A percentile compares a stretch with the other conserved stretches of the same genome.
Evolutionary conservation across 1,140 invertebrate species (phyloP).

Genomic region (Cyclargus thomasi): DNA sequence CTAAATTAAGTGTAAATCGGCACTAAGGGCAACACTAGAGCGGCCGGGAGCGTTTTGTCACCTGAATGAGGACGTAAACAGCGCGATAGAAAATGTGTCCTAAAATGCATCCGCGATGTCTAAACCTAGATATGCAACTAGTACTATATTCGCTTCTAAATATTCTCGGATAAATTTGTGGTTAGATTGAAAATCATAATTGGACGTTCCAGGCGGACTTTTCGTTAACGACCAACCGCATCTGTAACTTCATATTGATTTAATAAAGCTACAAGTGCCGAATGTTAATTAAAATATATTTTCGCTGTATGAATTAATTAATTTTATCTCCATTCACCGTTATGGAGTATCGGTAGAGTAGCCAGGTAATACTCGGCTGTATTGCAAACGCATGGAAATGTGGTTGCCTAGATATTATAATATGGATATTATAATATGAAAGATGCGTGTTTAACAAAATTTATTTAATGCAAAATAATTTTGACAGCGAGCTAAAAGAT

Average conservation of each 20-base stretch:
- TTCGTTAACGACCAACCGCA: conserved; percentile 31
- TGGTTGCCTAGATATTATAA: neutral
- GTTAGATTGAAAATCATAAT: conserved; percentile 41
- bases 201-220: conserved; percentile 31
- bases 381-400: neutral
- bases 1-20: too few species aligned
- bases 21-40: too few species aligned
- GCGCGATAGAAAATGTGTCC: too few species aligned
- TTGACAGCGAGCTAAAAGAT: too few species aligned
- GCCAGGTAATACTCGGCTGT: neutral
- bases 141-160: neutral
- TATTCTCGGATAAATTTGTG: conserved; percentile 36
- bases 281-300: conserved; percentile 18
- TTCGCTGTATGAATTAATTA: conserved; percentile 17
- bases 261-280: conserved; percentile 23
- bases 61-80: too few species aligned
- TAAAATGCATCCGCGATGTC: too few species aligned
- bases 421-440: too few species aligned
- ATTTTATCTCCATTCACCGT: conserved; percentile 5
- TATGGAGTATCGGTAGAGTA: neutral
- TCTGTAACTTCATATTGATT: conserved; percentile 28
- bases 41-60: too few species aligned
- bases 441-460: too few species aligned
- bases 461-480: too few species aligned
- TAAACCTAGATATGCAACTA: too few species aligned